Base-by-base conservation (phyloP, 2,888 invertebrate species). In the Dione juno region DNA sequence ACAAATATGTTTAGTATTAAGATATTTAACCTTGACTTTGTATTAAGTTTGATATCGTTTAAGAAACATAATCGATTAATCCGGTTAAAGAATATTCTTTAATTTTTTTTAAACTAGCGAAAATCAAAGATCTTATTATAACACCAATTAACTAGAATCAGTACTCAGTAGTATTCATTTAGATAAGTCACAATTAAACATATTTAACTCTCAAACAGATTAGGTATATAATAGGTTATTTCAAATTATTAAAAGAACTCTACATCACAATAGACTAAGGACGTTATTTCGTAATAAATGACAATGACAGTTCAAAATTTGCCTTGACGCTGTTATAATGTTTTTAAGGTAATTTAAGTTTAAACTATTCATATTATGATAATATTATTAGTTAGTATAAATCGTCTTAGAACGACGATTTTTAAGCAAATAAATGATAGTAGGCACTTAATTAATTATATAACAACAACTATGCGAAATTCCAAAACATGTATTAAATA, bases 281-380 rank as follows among this genome's bases (percentile, higher is more conserved):
- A 21, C 50, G 11, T 3, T 50, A 57, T 40, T 57, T 57, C 1
- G n/a, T 54, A n/a, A 35, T 16, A 57, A 16, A 57, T 40, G 16
- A 50, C n/a, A n/a, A n/a, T n/a, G 19, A 50, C 37, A n/a, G 40
- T 57, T 37, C 37, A 40, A 57, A 16, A 57, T 57, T 57, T 37
- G n/a, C n/a, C 54, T n/a, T 37, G 35, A 54, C 35, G 37, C n/a
- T 53, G 37, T 54, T 35, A 35, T 35, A 54, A 54, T 1, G 35
- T n/a, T 2, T 37, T 35, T 35, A 54, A n/a, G n/a, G 54, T 53
- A 14, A 53, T 53, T 14, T 28, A 9, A 52, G 11, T 52, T 11
- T 19, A 52, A 52, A 9, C 19, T 48, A 21, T 11, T 21, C 50
- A 52, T 11, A 45, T 28, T 54, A 54, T 16, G 9, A 37, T 35